Base-by-base conservation (phyloP, 2,797 vertebrate genomes). In the Malurus leucopterus region DNA sequence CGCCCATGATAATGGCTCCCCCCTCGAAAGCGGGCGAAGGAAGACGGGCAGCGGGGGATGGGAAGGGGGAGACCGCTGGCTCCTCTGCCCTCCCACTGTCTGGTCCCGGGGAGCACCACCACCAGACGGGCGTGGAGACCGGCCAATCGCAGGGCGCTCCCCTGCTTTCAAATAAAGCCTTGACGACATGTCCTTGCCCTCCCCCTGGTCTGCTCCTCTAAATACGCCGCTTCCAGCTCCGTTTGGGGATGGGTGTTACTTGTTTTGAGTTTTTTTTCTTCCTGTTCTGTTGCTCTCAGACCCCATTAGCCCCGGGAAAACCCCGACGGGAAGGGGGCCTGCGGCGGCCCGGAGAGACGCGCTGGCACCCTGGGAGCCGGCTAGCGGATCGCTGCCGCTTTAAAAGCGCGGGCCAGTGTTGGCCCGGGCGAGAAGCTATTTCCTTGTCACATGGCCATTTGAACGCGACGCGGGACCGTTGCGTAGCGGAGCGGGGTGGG, bases 361-460 rank as follows among this genome's bases (percentile, higher is more conserved):
- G 15, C 26, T 11, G 22, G 50, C 50, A 2, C 26, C 63, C 47
- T 2, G 24, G 7, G 36, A 11, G 21, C 5, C 32, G 41, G 58
- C 58, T 89, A 94, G 93, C 88, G 91, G 91, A 91, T 91, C 63
- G n/a, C 86, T 82, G 83, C 75, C 67, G 13, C 88, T 84, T 71
- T 63, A 75, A 89, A 67, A 74, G 70, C 53, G 41, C 70, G 61
- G 88, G 77, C 82, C 85, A 89, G 36, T 21, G 46, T 4, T 80
- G 58, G 86, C 88, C 70, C 62, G 22, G 82, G 78, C 67, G 7
- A 84, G 61, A 11, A 65, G 81, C 77, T 61, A 90, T 90, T 92
- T 92, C 85, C 78, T 91, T 11, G 82, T 94, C 88, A 91, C 93
- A 89, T 91, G 82, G 93, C 74, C 88, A 89, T 92, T 91, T 89